Percentiles rank a stretch among this genome's conserved stretches.
phyloP scores from a whole-genome alignment of 1,140 invertebrate genomes.

The Oscheius sp. region DNA sequence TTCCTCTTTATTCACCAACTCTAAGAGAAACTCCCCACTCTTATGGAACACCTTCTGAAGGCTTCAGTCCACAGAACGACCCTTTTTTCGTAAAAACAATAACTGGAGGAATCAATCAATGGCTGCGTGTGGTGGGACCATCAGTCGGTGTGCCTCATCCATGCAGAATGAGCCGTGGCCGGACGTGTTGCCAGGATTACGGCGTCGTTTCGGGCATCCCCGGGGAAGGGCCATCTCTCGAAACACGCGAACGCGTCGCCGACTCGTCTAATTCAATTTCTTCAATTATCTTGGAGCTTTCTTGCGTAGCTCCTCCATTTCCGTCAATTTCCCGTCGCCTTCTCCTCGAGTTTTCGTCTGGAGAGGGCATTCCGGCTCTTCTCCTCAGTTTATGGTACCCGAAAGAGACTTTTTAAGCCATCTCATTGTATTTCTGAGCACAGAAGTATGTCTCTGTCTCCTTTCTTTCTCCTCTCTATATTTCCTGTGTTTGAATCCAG shows the following conservation, averaged over 20 bases:
- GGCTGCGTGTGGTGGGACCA: background rate
- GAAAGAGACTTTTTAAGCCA: no score
- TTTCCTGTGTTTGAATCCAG: no score
- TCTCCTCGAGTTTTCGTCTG: slow-evolving; percentile 7
- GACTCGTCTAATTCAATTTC: background rate
- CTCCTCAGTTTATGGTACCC: no score
- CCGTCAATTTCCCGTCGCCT: background rate
- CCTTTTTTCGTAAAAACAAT: no score
- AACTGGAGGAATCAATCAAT: no score
- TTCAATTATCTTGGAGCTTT: slow-evolving; percentile 7
- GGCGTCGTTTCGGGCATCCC: background rate
- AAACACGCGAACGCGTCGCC: background rate
- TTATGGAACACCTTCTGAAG: no score
- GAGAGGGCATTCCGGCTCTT: background rate
- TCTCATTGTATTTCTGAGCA: no score
- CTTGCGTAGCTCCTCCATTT: background rate
- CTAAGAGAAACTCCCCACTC: no score
- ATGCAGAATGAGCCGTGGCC: background rate
- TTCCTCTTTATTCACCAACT: no score
- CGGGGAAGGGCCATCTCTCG: background rate
- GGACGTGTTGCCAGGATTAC: background rate
- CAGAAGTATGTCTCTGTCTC: no score
- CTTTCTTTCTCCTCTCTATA: no score
- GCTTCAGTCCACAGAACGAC: no score
- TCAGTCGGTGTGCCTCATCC: slow-evolving; percentile 2